Evolutionary conservation across 1,140 invertebrate species (phyloP).

Genomic region (Melipona quadrifasciata): DNA sequence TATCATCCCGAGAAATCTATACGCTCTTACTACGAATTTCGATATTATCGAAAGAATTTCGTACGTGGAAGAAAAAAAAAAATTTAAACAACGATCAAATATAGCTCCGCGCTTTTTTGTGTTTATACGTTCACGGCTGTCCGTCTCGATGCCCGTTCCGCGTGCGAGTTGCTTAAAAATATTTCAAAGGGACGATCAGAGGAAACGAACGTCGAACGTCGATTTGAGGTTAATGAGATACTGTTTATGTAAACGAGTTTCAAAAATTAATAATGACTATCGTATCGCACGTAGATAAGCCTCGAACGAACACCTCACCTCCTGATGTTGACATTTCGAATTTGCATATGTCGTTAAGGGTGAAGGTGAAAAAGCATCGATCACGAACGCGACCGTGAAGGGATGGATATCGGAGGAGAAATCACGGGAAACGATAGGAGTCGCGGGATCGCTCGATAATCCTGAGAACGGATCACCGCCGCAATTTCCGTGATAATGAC

Average conservation of each 20-base stretch:
- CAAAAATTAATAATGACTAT: neutral
- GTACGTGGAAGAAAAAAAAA: neutral
- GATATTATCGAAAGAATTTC: too few relatives aligned
- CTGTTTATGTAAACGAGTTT: neutral
- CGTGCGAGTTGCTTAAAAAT: neutral
- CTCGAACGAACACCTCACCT: constrained; percentile 32
- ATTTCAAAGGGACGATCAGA: neutral
- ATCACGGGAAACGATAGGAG: neutral
- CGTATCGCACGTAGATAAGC: neutral
- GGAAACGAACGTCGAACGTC: neutral
- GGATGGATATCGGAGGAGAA: neutral
- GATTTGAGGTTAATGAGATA: neutral
- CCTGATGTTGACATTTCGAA: constrained; percentile 61
- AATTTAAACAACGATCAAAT: neutral
- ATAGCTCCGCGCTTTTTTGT: neutral
- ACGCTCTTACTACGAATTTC: neutral
- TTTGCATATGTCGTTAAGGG: constrained; percentile 45
- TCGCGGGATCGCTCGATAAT: neutral
- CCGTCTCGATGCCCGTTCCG: neutral
- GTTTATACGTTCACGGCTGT: constrained; percentile 5
- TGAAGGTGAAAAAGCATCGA: constrained; percentile 26
- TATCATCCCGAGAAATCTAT: neutral
- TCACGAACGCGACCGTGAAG: neutral
- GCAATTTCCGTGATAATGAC: neutral
- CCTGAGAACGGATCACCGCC: constrained; percentile 1